A percentile compares a stretch with the other conserved stretches of the same genome.
Conservation (phyloP, 2,113 vertebrate genomes). For the Pollimyrus isidori region DNA sequence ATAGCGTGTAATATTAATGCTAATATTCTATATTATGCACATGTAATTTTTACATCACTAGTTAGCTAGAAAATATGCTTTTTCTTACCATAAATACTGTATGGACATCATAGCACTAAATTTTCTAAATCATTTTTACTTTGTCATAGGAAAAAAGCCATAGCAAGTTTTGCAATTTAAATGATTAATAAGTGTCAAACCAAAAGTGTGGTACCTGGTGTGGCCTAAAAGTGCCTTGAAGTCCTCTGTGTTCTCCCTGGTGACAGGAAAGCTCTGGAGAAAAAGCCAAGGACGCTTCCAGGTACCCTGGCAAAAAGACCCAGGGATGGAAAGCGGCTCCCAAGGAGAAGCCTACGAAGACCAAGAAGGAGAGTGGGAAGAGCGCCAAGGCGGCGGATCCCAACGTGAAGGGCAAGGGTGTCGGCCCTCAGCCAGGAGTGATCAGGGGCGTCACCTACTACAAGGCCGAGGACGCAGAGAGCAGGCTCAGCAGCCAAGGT, state of each 20-base stretch:
- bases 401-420: constrained; percentile 63
- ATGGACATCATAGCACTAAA: neutral
- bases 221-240: neutral
- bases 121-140: neutral
- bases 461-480: constrained; percentile 65
- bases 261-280: constrained; percentile 66
- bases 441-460: constrained; percentile 90
- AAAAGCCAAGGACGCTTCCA: constrained; percentile 62
- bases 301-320: constrained; percentile 61
- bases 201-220: too few relatives aligned
- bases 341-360: constrained; percentile 69
- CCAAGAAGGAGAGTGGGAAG: constrained; percentile 67
- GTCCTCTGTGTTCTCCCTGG: constrained; percentile 13
- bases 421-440: constrained; percentile 68
- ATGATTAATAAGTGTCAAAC: neutral
- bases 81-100: neutral
- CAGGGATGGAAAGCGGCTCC: constrained; percentile 45
- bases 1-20: neutral
- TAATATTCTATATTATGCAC: neutral
- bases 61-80: neutral
- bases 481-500: constrained; percentile 44
- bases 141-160: too few relatives aligned
- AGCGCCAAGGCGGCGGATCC: constrained; percentile 48
- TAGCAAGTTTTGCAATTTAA: neutral
- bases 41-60: neutral